phyloP scores from a whole-genome alignment of 2,888 invertebrate genomes.

The Balanococcus diminutus region DNA sequence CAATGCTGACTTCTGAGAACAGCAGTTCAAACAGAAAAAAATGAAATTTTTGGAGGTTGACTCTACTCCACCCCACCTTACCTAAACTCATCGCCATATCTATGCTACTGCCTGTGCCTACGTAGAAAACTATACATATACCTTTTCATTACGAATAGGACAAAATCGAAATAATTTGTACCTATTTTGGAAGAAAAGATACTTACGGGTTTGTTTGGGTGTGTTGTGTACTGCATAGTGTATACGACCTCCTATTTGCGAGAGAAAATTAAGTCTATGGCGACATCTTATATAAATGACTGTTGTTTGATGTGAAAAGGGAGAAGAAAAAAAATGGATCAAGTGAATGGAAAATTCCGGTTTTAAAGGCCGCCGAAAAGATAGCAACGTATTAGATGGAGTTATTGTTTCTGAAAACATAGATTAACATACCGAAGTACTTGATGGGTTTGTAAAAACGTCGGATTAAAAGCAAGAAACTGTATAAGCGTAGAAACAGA shows the following conservation, averaged over 20 bases:
- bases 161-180: too few species aligned
- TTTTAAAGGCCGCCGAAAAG: not conserved
- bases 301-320: not conserved
- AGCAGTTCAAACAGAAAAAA: too few species aligned
- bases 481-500: not conserved
- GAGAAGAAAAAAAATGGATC: not conserved
- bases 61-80: too few species aligned
- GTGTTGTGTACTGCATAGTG: not conserved
- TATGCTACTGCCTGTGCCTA: too few species aligned
- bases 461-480: conserved; percentile 15
- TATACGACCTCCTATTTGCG: not conserved
- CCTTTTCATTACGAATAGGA: too few species aligned
- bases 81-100: too few species aligned
- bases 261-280: not conserved
- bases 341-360: conserved; percentile 25
- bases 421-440: conserved; percentile 1
- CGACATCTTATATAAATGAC: conserved; percentile 19
- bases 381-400: not conserved
- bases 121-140: too few species aligned
- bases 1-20: too few species aligned
- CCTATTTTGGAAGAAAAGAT: too few species aligned
- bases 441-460: not conserved
- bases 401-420: conserved; percentile 36
- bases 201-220: not conserved
- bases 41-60: too few species aligned